These are phyloP conservation scores for Strix uralensis DNA, from an alignment of 2,113 vertebrate species.

Conservation along the genomic window DNA sequence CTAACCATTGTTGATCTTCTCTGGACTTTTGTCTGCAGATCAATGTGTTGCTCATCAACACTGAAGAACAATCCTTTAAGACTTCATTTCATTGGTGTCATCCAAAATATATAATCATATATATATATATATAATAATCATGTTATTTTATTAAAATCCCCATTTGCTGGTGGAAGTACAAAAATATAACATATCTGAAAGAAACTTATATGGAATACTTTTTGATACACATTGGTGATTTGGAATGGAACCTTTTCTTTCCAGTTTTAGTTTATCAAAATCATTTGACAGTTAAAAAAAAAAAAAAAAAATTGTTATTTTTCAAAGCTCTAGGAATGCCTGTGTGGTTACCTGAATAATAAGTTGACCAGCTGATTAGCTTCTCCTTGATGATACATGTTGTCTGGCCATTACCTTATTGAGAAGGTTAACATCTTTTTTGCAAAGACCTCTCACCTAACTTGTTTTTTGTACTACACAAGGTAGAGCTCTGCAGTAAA, in stretches of 20 bases:
- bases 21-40: neutral
- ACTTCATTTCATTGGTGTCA: neutral
- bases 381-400: neutral
- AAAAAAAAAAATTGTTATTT: neutral
- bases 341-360: neutral
- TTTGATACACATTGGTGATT: neutral
- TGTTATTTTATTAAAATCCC: neutral
- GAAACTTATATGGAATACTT: neutral
- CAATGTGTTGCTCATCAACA: neutral
- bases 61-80: neutral
- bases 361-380: neutral
- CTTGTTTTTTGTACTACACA: neutral
- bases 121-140: neutral
- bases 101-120: neutral
- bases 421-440: neutral
- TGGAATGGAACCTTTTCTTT: neutral
- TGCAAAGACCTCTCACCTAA: neutral
- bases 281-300: neutral
- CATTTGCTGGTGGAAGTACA: fast-evolving
- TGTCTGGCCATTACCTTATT: neutral
- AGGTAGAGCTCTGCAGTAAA: neutral
- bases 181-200: neutral
- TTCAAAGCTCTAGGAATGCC: neutral
- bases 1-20: neutral
- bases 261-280: neutral